Percentiles rank a stretch among this genome's conserved stretches.
Evolutionary conservation across 1,140 invertebrate species (phyloP).

Genomic region (Apis laboriosa): DNA sequence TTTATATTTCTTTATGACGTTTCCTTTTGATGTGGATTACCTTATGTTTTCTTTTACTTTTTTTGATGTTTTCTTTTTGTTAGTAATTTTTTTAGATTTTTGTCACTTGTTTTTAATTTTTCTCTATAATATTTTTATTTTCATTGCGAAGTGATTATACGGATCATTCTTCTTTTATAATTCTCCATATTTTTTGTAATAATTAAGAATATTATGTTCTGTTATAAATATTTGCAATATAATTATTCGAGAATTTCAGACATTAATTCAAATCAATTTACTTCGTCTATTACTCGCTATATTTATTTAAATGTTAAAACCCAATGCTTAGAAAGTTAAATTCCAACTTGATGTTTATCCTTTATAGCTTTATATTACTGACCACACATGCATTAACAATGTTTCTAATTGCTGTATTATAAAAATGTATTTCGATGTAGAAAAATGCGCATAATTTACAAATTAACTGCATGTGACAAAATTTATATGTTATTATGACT

Average conservation of each 20-base stretch:
- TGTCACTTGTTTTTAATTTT: too few relatives aligned
- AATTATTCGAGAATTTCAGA: not conserved
- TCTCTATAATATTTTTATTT: too few relatives aligned
- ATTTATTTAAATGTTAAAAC: not conserved
- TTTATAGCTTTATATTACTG: not conserved
- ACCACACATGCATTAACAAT: not conserved
- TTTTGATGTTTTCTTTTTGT: too few relatives aligned
- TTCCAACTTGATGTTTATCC: constrained; percentile 6
- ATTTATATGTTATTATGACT: not conserved
- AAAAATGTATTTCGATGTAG: not conserved
- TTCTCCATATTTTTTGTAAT: too few relatives aligned
- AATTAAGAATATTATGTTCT: too few relatives aligned
- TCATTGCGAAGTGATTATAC: too few relatives aligned
- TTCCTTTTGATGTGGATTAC: not conserved
- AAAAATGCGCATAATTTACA: not conserved
- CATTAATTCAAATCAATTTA: not conserved
- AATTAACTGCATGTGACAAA: constrained; percentile 15
- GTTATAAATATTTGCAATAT: too few relatives aligned
- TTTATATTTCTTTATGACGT: too few relatives aligned
- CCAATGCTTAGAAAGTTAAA: not conserved
- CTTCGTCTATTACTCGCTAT: not conserved
- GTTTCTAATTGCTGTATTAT: not conserved
- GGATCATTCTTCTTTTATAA: too few relatives aligned
- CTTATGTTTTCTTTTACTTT: not conserved
- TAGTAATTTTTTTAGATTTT: too few relatives aligned